Percentiles rank a stretch among this genome's conserved stretches.
phyloP scores from a whole-genome alignment of 2,888 invertebrate species.

The Drosophila fungiperda region DNA sequence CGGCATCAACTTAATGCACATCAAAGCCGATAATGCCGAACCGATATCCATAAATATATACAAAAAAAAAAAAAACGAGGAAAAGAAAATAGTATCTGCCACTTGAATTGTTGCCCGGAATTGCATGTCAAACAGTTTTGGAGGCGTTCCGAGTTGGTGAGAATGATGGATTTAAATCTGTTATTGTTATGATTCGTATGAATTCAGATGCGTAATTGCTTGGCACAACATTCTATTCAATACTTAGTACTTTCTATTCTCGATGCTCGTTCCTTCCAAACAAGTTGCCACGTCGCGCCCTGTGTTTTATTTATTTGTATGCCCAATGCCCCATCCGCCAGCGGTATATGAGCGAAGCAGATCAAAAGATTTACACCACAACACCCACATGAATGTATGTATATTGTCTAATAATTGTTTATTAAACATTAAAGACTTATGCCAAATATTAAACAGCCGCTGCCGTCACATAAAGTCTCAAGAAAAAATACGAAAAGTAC shows the following conservation, averaged over 20 bases:
- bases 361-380: constrained; percentile 63
- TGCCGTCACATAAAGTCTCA: constrained; percentile 52
- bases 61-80: constrained; percentile 10
- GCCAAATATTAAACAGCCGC: constrained; percentile 72
- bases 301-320: constrained; percentile 63
- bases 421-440: constrained; percentile 74
- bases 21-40: constrained; percentile 45
- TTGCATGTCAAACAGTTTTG: constrained; percentile 54
- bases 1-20: constrained; percentile 55
- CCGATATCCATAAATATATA: constrained; percentile 25
- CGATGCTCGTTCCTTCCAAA: constrained; percentile 30
- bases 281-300: constrained; percentile 30
- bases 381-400: constrained; percentile 18
- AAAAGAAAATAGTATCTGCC: constrained; percentile 8
- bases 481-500: constrained; percentile 37
- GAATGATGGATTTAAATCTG: constrained; percentile 63
- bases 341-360: constrained; percentile 28
- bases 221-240: constrained; percentile 42
- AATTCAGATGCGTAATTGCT: constrained; percentile 68
- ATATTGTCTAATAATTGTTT: constrained; percentile 78
- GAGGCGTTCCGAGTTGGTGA: constrained; percentile 19
- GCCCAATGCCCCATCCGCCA: background rate
- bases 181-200: constrained; percentile 78
- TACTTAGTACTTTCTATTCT: background rate
- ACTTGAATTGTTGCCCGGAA: constrained; percentile 60